These are phyloP conservation scores for Lasioglossum leucozonium DNA, from an alignment of 2,888 invertebrate genomes.

Conservation along the genomic window DNA sequence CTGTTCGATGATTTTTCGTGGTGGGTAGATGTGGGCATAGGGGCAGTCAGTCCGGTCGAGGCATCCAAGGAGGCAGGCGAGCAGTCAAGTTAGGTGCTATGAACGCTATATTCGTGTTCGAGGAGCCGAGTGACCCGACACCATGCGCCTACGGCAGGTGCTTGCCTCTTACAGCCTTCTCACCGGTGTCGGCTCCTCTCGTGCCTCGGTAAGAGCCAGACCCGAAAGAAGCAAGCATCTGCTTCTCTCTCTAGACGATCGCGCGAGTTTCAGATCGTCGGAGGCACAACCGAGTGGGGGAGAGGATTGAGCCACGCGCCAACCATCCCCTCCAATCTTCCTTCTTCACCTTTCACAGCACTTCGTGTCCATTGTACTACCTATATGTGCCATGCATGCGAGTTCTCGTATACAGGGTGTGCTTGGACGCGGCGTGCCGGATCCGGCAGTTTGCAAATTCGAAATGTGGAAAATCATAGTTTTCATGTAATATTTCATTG, in stretches of 20 bases:
- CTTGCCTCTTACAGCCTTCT: constrained; percentile 75
- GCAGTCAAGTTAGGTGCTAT: constrained; percentile 62
- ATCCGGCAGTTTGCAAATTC: not conserved
- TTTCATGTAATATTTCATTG: too few species aligned
- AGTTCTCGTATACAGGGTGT: not conserved
- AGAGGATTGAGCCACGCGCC: constrained; percentile 80
- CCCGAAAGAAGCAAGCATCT: constrained; percentile 71
- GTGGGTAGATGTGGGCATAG: constrained; percentile 77
- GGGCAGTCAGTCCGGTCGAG: constrained; percentile 65
- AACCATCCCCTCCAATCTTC: constrained; percentile 74
- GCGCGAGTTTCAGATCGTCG: constrained; percentile 63
- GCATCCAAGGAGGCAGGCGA: constrained; percentile 38
- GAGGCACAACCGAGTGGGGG: constrained; percentile 50
- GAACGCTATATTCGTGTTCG: constrained; percentile 64
- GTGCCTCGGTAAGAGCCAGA: constrained; percentile 69
- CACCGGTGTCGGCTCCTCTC: constrained; percentile 71
- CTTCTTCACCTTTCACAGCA: constrained; percentile 45
- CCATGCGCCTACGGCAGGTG: constrained; percentile 78
- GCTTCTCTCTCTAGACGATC: constrained; percentile 58
- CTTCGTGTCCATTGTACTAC: constrained; percentile 12
- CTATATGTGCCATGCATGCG: not conserved
- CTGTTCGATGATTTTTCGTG: constrained; percentile 68
- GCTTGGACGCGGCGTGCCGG: not conserved
- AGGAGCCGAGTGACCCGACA: constrained; percentile 64
- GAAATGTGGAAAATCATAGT: not conserved